Evolutionary conservation across 2,113 vertebrate species (phyloP).

Genomic region (Prunella fulvescens): DNA sequence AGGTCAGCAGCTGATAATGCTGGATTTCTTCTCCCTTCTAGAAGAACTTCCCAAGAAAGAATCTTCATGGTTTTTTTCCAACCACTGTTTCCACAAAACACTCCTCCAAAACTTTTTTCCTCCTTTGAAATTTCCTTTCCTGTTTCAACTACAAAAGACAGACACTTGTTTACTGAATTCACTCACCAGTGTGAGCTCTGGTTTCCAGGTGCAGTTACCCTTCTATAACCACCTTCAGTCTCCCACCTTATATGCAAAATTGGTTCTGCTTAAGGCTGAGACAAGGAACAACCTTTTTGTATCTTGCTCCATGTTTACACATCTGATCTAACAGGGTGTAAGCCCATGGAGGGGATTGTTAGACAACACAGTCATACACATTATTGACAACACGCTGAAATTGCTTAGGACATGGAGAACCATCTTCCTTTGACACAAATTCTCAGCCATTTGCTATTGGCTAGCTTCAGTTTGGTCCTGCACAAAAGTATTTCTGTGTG

Average conservation of each 20-base stretch:
- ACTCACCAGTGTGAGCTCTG: background rate
- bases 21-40: background rate
- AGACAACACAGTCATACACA: background rate
- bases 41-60: background rate
- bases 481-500: background rate
- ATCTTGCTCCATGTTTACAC: background rate
- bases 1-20: background rate
- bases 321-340: background rate
- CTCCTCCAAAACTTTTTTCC: background rate
- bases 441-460: background rate
- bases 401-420: background rate
- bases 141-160: background rate
- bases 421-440: background rate
- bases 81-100: background rate
- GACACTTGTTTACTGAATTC: background rate
- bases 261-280: background rate
- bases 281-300: background rate
- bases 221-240: background rate
- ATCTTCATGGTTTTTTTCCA: background rate
- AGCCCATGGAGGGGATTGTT: background rate
- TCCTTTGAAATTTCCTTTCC: background rate
- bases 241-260: background rate
- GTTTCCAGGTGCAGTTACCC: background rate
- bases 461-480: background rate
- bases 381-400: background rate